These are phyloP conservation scores for Bombus haemorrhoidalis DNA, from an alignment of 1,140 invertebrate species.

Conservation along the genomic window DNA sequence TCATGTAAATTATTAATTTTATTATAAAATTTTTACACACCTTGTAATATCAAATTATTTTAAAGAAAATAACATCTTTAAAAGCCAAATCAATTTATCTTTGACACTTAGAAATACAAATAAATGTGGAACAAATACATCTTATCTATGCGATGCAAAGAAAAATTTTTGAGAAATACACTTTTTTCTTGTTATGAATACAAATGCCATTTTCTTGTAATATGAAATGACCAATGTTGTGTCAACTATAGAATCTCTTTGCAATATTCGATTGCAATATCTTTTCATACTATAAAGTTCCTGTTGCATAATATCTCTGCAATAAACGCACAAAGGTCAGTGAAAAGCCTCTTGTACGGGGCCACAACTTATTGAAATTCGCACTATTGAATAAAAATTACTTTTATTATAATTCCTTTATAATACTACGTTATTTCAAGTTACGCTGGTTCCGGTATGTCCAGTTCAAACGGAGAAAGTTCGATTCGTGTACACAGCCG, in stretches of 20 bases:
- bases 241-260: neutral
- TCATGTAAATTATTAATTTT: neutral
- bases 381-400: neutral
- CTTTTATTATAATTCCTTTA: neutral
- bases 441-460: neutral
- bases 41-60: neutral
- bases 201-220: neutral
- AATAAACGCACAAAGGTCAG: neutral
- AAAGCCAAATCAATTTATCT: neutral
- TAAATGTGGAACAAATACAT: neutral
- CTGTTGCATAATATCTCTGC: constrained; percentile 11
- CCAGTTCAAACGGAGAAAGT: constrained; percentile 30
- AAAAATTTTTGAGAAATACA: neutral
- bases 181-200: neutral
- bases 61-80: neutral
- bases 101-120: neutral
- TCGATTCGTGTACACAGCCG: neutral
- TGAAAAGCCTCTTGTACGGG: neutral
- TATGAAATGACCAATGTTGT: neutral
- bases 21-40: neutral
- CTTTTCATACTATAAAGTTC: constrained; percentile 8
- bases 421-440: neutral
- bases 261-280: neutral
- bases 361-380: neutral
- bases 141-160: neutral